These are phyloP conservation scores for Arenicola marina DNA, from an alignment of 2,888 invertebrate species.

Conservation along the genomic window DNA sequence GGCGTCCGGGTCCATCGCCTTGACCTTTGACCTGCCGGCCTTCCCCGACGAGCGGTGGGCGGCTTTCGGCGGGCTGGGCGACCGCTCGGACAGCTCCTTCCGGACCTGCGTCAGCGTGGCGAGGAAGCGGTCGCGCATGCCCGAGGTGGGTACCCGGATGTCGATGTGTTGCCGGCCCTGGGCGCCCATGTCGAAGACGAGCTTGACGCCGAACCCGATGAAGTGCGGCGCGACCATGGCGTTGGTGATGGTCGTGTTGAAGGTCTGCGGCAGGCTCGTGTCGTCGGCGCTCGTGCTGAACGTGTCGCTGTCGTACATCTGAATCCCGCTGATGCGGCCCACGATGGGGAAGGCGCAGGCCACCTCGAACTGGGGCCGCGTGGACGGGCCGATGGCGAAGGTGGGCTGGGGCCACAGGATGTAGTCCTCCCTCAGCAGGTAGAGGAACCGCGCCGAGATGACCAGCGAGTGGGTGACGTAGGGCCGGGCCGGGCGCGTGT, in stretches of 20 bases:
- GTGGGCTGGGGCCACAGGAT: conserved; percentile 49
- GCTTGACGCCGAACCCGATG: conserved; percentile 32
- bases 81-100: conserved; percentile 8
- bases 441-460: conserved; percentile 48
- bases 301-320: conserved; percentile 38
- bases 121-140: conserved; percentile 28
- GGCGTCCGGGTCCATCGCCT: background rate
- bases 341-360: conserved; percentile 47
- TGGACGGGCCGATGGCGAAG: conserved; percentile 43
- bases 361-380: conserved; percentile 41
- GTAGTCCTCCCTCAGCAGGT: conserved; percentile 44
- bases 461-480: conserved; percentile 32
- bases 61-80: background rate
- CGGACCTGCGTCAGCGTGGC: conserved; percentile 23
- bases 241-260: conserved; percentile 12
- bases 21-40: background rate
- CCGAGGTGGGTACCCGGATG: conserved; percentile 31
- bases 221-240: conserved; percentile 17
- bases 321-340: conserved; percentile 46
- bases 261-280: conserved; percentile 9
- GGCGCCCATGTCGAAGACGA: conserved; percentile 27
- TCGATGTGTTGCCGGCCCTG: conserved; percentile 24
- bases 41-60: too few species aligned
- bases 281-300: conserved; percentile 10
- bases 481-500: background rate